A percentile compares a stretch with the other conserved stretches of the same genome.
phyloP scores from a whole-genome alignment of 2,113 vertebrate genomes.

The Eudorcas thomsonii region DNA sequence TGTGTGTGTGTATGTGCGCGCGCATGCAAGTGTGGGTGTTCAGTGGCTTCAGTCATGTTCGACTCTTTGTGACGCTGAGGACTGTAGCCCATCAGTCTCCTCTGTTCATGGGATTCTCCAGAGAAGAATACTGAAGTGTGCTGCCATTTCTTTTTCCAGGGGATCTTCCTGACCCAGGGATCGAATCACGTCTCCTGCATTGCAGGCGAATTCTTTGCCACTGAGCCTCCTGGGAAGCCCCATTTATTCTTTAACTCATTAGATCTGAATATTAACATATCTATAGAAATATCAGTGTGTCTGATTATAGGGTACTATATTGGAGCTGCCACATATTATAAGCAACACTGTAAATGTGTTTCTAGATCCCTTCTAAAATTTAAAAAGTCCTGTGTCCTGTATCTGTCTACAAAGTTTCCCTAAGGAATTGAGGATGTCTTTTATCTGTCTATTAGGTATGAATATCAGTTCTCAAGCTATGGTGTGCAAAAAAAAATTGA shows the following conservation, averaged over 20 bases:
- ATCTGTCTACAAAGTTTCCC: not conserved
- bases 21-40: not conserved
- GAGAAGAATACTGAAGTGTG: not conserved
- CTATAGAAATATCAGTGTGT: not conserved
- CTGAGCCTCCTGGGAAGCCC: not conserved
- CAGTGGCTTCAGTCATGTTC: not conserved
- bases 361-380: not conserved
- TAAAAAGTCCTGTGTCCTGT: not conserved
- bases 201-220: not conserved
- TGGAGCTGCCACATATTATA: not conserved
- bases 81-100: not conserved
- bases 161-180: not conserved
- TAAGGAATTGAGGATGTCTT: not conserved
- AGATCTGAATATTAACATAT: slow-evolving; percentile 7
- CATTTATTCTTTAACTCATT: not conserved
- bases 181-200: not conserved
- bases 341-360: not conserved
- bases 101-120: not conserved
- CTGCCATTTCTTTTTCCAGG: not conserved
- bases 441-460: not conserved
- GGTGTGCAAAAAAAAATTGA: not conserved
- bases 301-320: not conserved
- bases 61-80: not conserved
- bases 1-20: too few relatives aligned
- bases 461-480: not conserved